phyloP scores from a whole-genome alignment of 2,888 invertebrate species.

The Lomographa bimaculata region DNA sequence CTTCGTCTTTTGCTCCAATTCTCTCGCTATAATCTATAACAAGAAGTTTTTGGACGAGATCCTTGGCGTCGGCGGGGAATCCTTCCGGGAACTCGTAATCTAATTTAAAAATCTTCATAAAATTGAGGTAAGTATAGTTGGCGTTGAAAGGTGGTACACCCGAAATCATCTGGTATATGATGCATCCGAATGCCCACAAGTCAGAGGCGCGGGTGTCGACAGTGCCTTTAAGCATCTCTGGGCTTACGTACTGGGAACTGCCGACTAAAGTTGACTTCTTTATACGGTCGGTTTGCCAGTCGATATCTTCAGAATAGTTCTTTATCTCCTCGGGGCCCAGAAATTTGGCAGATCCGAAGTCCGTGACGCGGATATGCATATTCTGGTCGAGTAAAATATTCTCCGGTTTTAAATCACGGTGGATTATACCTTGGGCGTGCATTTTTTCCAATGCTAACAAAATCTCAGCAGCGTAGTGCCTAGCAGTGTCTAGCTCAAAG shows the following conservation, averaged over 20 bases:
- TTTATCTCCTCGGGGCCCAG: conserved; percentile 73
- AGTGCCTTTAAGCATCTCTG: conserved; percentile 94
- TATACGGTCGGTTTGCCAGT: conserved; percentile 70
- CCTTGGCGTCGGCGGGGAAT: conserved; percentile 92
- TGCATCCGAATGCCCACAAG: conserved; percentile 98
- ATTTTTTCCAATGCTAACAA: conserved; percentile 95
- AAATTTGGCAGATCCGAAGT: conserved; percentile 98
- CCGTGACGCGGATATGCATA: conserved; percentile 98
- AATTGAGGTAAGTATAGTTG: conserved; percentile 96
- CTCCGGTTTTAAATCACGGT: conserved; percentile 98
- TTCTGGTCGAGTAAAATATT: conserved; percentile 97
- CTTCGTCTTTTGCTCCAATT: conserved; percentile 90
- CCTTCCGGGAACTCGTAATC: conserved; percentile 97
- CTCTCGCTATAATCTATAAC: conserved; percentile 91
- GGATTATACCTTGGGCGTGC: conserved; percentile 94
- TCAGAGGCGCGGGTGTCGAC: conserved; percentile 92
- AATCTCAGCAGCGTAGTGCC: conserved; percentile 97
- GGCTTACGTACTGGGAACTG: conserved; percentile 99
- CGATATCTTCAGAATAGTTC: conserved; percentile 51
- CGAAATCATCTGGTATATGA: conserved; percentile 98
- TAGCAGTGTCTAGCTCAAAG: conserved; percentile 94
- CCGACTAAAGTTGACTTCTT: conserved; percentile 96
- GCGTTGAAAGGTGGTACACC: conserved; percentile 96
- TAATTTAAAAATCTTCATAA: conserved; percentile 96
- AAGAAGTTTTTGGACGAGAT: conserved; percentile 93